A percentile compares a stretch with the other conserved stretches of the same genome.
Evolutionary conservation across 1,140 invertebrate species (phyloP).

Genomic region (Lamellibrachia luymesi): DNA sequence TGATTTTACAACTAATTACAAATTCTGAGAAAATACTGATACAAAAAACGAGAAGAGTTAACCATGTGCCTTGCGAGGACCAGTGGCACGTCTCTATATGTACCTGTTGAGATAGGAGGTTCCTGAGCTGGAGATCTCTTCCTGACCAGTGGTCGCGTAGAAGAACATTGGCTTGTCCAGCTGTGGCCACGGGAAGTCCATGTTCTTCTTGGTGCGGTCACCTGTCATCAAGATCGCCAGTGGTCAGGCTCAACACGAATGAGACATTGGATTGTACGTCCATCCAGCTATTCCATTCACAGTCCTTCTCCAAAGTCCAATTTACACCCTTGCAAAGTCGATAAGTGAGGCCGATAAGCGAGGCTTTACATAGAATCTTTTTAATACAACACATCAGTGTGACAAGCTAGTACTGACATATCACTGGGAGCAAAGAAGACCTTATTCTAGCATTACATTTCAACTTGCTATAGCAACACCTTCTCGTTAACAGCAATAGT

Average conservation of each 20-base stretch:
- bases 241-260: not conserved
- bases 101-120: conserved; percentile 92
- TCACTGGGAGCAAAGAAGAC: too few species aligned
- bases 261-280: not conserved
- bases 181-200: conserved; percentile 98
- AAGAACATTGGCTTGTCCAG: conserved; percentile 98
- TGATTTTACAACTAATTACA: not conserved
- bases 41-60: not conserved
- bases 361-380: too few species aligned
- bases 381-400: too few species aligned
- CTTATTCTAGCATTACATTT: too few species aligned
- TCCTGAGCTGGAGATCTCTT: conserved; percentile 97
- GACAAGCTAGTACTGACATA: too few species aligned
- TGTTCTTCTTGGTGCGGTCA: conserved; percentile 82
- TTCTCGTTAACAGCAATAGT: too few species aligned
- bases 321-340: too few species aligned
- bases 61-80: not conserved
- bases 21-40: not conserved
- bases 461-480: too few species aligned
- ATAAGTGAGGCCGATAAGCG: too few species aligned
- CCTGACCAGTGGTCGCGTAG: conserved; percentile 93
- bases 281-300: not conserved
- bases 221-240: conserved; percentile 60
- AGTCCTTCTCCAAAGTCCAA: not conserved
- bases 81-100: not conserved